These are phyloP conservation scores for Caenorhabditis brenneri DNA, from an alignment of 1,140 invertebrate genomes.

Conservation along the genomic window DNA sequence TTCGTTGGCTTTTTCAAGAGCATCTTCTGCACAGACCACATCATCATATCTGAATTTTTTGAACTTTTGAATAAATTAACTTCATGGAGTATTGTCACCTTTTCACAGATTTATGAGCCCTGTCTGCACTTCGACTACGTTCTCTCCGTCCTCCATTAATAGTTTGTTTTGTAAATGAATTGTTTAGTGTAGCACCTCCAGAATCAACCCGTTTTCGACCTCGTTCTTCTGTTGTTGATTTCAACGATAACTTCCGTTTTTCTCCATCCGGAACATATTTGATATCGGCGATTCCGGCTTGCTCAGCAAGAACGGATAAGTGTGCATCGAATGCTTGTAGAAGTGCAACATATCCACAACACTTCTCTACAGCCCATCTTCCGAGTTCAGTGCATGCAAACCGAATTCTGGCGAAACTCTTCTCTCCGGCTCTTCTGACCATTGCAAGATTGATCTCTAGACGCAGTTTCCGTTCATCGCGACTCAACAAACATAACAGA, in stretches of 20 bases:
- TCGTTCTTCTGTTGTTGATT: neutral
- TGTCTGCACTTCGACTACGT: conserved; percentile 11
- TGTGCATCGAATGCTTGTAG: conserved; percentile 44
- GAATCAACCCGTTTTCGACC: neutral
- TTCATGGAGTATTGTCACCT: neutral
- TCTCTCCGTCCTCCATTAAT: conserved; percentile 2
- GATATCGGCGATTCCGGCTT: neutral
- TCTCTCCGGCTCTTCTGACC: conserved; percentile 7
- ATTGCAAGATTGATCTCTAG: neutral
- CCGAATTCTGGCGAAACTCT: conserved; percentile 16
- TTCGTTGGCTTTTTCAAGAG: conserved; percentile 18
- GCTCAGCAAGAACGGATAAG: conserved; percentile 40
- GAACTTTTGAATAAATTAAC: neutral
- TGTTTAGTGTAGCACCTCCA: neutral
- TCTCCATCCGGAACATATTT: conserved; percentile 18
- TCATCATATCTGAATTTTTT: conserved; percentile 20
- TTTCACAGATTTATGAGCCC: conserved; percentile 21
- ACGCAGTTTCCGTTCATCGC: conserved; percentile 21
- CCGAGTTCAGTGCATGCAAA: conserved; percentile 34
- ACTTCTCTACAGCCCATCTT: conserved; percentile 43
- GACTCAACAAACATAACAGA: conserved; percentile 37
- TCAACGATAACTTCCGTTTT: neutral
- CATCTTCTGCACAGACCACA: neutral
- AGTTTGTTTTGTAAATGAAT: neutral
- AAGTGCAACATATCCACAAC: conserved; percentile 44